Evolutionary conservation across 2,797 vertebrate species (phyloP).

Genomic region (Psittacula echo): DNA sequence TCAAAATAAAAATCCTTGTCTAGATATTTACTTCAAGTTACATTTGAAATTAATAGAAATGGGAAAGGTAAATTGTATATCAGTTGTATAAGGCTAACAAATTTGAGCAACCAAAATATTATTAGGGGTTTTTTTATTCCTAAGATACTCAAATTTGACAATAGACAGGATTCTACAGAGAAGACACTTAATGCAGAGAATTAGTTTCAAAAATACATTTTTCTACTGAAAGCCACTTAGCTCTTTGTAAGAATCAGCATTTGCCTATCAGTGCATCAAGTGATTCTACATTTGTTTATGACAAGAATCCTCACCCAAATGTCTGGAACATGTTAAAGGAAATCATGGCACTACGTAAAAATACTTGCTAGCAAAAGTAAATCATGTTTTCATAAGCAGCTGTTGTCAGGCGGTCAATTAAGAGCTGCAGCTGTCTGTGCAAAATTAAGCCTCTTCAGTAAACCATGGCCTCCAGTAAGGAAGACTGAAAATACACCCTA

Average conservation of each 20-base stretch:
- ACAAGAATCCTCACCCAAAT: background rate
- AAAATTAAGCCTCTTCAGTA: background rate
- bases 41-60: background rate
- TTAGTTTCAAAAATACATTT: background rate
- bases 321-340: background rate
- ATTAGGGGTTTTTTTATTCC: background rate
- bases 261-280: background rate
- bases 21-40: background rate
- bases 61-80: background rate
- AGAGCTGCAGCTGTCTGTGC: background rate
- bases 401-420: background rate
- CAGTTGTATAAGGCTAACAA: background rate
- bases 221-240: background rate
- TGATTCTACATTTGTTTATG: background rate
- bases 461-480: background rate
- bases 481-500: background rate
- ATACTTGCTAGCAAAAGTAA: background rate
- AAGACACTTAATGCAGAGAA: background rate
- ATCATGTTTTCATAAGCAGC: background rate
- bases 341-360: background rate
- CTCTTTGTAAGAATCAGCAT: background rate
- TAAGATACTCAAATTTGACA: background rate
- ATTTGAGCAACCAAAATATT: background rate
- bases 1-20: background rate
- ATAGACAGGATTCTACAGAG: background rate